Evolutionary conservation across 2,888 invertebrate genomes (phyloP).

Genomic region (Morpho helenor): DNA sequence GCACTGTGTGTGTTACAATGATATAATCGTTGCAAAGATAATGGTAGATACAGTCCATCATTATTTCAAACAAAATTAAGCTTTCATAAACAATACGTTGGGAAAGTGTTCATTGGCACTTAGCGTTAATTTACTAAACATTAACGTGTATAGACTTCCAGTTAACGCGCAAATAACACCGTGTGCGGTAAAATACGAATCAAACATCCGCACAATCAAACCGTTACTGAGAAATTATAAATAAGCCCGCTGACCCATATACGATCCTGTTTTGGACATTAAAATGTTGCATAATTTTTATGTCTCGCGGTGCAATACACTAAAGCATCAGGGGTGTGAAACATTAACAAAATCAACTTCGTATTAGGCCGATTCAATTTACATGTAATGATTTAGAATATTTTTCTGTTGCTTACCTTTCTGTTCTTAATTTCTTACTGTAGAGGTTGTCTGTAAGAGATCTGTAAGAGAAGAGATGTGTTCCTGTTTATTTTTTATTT

Average conservation of each 20-base stretch:
- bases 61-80: conserved; percentile 3
- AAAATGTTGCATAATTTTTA: conserved; percentile 64
- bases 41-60: too few species aligned
- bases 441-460: too few species aligned
- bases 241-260: conserved; percentile 66
- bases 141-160: conserved; percentile 45
- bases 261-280: conserved; percentile 55
- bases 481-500: too few species aligned
- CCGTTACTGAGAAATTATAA: conserved; percentile 66
- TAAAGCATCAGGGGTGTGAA: background rate
- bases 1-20: too few species aligned
- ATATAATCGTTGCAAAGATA: too few species aligned
- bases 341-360: background rate
- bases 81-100: conserved; percentile 16
- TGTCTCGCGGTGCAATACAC: conserved; percentile 43
- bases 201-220: conserved; percentile 66
- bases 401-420: too few species aligned
- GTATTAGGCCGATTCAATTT: background rate
- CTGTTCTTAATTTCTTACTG: too few species aligned
- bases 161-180: conserved; percentile 38
- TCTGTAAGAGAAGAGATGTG: too few species aligned
- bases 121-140: conserved; percentile 33
- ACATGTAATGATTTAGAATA: too few species aligned
- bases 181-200: conserved; percentile 46
- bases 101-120: conserved; percentile 27